Conservation (phyloP, 2,797 vertebrate species). For the Clamator glandarius region DNA sequence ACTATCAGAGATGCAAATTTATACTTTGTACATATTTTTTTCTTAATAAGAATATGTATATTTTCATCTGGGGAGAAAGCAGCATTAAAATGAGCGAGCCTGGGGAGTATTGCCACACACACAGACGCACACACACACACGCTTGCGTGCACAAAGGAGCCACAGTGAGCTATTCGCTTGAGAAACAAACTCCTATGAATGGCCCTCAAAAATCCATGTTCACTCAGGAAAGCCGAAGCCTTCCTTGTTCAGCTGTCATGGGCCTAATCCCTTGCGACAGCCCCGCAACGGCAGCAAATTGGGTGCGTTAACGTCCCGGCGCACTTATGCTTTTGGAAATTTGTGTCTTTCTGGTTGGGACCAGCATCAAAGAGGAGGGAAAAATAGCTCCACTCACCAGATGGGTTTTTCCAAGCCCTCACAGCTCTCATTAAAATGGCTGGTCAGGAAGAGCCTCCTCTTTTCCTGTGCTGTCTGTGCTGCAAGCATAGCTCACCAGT, state of each 20-base stretch:
- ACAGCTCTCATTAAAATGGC: constrained; percentile 37
- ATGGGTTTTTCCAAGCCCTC: neutral
- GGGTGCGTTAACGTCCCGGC: rapidly evolving
- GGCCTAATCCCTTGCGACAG: neutral
- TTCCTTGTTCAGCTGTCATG: rapidly evolving
- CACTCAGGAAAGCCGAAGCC: neutral
- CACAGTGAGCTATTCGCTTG: neutral
- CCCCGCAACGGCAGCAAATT: rapidly evolving
- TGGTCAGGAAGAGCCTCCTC: constrained; percentile 47
- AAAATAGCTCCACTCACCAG: neutral
- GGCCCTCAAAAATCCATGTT: rapidly evolving
- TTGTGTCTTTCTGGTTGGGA: neutral
- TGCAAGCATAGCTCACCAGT: neutral
- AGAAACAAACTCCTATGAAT: neutral
- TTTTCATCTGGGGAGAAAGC: constrained; percentile 60
- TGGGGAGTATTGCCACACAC: constrained; percentile 41
- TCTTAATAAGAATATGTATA: constrained; percentile 62
- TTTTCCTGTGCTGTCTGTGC: neutral
- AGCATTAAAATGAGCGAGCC: constrained; percentile 40
- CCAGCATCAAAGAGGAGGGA: neutral
- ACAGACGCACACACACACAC: neutral
- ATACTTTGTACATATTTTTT: constrained; percentile 49
- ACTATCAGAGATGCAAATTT: constrained; percentile 53
- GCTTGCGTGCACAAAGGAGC: constrained; percentile 23
- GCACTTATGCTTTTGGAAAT: rapidly evolving